A percentile compares a stretch with the other conserved stretches of the same genome.
phyloP scores from a whole-genome alignment of 2,888 invertebrate genomes.

The Mesopsocus fuscifrons region DNA sequence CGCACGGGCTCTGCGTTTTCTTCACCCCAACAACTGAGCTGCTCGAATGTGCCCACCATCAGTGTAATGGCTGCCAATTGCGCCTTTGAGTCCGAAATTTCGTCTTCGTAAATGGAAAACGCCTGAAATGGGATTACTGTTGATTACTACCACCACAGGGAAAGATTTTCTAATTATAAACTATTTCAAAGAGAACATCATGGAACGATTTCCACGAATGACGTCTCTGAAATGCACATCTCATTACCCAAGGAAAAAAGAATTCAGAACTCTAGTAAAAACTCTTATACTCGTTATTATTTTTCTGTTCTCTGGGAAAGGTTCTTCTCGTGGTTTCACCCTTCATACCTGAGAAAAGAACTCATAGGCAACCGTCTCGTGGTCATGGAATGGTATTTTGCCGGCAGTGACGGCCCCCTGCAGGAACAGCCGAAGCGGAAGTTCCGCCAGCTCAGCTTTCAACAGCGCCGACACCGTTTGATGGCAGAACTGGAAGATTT shows the following conservation, averaged over 20 bases:
- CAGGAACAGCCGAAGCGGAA: slow-evolving; percentile 82
- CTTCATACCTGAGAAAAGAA: slow-evolving; percentile 64
- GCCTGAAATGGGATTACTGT: slow-evolving; percentile 44
- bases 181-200: too few relatives aligned
- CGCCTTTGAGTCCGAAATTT: slow-evolving; percentile 92
- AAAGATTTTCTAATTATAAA: too few relatives aligned
- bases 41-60: slow-evolving; percentile 88
- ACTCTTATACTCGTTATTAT: too few relatives aligned
- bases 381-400: slow-evolving; percentile 81
- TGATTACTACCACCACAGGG: too few relatives aligned
- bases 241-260: too few relatives aligned
- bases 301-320: too few relatives aligned
- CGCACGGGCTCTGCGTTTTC: slow-evolving; percentile 94
- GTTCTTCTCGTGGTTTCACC: too few relatives aligned
- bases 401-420: slow-evolving; percentile 90
- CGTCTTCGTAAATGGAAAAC: slow-evolving; percentile 95
- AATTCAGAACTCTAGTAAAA: too few relatives aligned
- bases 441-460: slow-evolving; percentile 85
- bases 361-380: slow-evolving; percentile 95
- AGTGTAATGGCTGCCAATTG: slow-evolving; percentile 90
- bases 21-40: slow-evolving; percentile 83
- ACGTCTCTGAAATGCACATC: too few relatives aligned
- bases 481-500: slow-evolving; percentile 96
- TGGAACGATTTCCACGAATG: too few relatives aligned
- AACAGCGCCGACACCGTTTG: slow-evolving; percentile 85